Evolutionary conservation across 2,797 vertebrate species (phyloP).

Genomic region (Sebastes diaconus): DNA sequence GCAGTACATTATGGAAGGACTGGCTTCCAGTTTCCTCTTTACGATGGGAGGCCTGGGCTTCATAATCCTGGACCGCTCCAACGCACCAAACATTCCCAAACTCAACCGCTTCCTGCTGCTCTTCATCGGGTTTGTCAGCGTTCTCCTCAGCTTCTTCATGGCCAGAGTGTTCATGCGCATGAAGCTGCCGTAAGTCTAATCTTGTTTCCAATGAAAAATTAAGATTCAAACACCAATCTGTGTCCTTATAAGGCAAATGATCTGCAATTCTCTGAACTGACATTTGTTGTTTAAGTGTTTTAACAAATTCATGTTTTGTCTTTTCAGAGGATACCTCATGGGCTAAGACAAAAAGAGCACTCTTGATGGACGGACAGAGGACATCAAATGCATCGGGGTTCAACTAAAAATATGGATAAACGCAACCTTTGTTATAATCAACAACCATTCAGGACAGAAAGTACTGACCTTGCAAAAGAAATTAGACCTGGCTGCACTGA

Average conservation of each 20-base stretch:
- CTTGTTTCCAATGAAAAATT: fast-evolving
- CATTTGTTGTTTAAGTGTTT: not conserved
- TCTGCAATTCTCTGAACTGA: not conserved
- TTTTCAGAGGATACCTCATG: slow-evolving; percentile 95
- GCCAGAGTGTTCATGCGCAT: slow-evolving; percentile 99
- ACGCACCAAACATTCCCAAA: slow-evolving; percentile 98
- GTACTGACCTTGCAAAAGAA: slow-evolving; percentile 49
- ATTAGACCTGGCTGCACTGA: slow-evolving; percentile 11
- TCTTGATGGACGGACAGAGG: slow-evolving; percentile 9
- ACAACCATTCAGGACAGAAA: slow-evolving; percentile 35
- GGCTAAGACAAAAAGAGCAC: slow-evolving; percentile 76
- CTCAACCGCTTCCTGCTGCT: slow-evolving; percentile 97
- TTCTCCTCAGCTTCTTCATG: slow-evolving; percentile 99
- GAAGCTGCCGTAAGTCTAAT: slow-evolving; percentile 96
- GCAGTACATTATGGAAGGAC: slow-evolving; percentile 98
- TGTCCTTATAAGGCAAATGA: too few relatives aligned
- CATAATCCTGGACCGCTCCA: slow-evolving; percentile 97
- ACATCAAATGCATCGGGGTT: not conserved
- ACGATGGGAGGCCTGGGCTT: slow-evolving; percentile 99
- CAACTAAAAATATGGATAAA: slow-evolving; percentile 11
- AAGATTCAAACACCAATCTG: not conserved
- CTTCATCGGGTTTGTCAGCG: slow-evolving; percentile 98
- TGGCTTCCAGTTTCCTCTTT: slow-evolving; percentile 98
- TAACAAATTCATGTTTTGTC: slow-evolving; percentile 10
- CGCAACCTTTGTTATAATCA: slow-evolving; percentile 7